These are phyloP conservation scores for Ctenopoma multispine DNA, from an alignment of 2,797 vertebrate species.

Conservation along the genomic window DNA sequence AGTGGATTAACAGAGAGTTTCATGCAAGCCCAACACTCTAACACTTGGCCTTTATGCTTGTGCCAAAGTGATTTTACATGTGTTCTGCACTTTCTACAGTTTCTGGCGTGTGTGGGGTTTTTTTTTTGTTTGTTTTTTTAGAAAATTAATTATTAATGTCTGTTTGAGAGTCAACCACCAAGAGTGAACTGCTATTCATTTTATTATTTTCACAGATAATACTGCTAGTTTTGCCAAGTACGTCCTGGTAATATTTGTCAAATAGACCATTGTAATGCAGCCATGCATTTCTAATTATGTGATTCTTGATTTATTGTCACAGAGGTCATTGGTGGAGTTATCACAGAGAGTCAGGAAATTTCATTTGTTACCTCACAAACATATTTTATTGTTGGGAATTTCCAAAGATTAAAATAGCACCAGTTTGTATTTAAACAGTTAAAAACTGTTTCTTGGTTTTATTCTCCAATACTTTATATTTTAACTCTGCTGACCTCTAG, in stretches of 20 bases:
- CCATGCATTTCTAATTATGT: constrained; percentile 23
- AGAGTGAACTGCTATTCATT: neutral
- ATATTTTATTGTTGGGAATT: neutral
- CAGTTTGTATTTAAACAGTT: neutral
- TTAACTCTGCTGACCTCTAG: constrained; percentile 42
- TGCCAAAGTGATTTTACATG: constrained; percentile 36
- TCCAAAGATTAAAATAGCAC: neutral
- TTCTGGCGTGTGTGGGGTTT: neutral
- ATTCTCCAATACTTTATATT: neutral
- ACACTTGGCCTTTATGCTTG: neutral
- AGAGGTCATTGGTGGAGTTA: constrained; percentile 18
- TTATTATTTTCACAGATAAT: neutral
- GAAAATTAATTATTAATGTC: neutral
- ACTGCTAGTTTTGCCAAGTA: constrained; percentile 2
- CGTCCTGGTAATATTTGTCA: constrained; percentile 25
- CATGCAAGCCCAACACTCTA: neutral
- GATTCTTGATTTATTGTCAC: constrained; percentile 12
- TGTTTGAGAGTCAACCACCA: no score
- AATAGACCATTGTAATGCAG: constrained; percentile 20
- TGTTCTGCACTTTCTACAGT: no score
- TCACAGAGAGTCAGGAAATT: constrained; percentile 10
- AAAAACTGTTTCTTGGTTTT: neutral
- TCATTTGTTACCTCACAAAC: constrained; percentile 20
- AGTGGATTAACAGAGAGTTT: constrained; percentile 10
- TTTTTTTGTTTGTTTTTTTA: no score